Evolutionary conservation across 2,113 vertebrate species (phyloP).

Genomic region (Odobenus rosmarus): DNA sequence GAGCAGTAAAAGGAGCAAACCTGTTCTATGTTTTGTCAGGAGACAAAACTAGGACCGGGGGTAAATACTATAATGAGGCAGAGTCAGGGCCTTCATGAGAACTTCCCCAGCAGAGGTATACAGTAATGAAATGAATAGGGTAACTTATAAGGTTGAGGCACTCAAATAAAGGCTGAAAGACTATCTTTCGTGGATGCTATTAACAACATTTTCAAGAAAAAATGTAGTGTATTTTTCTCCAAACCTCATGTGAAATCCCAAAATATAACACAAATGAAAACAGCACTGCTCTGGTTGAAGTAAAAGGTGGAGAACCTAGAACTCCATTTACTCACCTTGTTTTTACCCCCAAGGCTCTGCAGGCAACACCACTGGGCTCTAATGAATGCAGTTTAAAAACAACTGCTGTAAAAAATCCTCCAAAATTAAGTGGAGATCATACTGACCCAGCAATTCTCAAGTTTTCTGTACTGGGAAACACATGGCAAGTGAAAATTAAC

Average conservation of each 20-base stretch:
- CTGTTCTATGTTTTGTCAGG: neutral
- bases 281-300: neutral
- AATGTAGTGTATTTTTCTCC: neutral
- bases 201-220: neutral
- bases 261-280: conserved; percentile 6
- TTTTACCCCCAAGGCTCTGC: neutral
- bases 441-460: neutral
- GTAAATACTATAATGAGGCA: neutral
- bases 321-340: neutral
- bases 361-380: neutral
- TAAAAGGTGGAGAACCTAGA: neutral
- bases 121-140: neutral
- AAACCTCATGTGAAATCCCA: neutral
- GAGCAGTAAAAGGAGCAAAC: neutral
- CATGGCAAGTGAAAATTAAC: neutral
- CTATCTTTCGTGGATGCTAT: neutral
- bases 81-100: neutral
- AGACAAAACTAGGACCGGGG: neutral
- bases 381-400: neutral
- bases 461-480: neutral
- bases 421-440: neutral
- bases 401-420: neutral
- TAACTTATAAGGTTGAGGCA: neutral
- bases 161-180: neutral
- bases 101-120: neutral